phyloP scores from a whole-genome alignment of 1,140 invertebrate genomes.

The Aleiodes sp. region DNA sequence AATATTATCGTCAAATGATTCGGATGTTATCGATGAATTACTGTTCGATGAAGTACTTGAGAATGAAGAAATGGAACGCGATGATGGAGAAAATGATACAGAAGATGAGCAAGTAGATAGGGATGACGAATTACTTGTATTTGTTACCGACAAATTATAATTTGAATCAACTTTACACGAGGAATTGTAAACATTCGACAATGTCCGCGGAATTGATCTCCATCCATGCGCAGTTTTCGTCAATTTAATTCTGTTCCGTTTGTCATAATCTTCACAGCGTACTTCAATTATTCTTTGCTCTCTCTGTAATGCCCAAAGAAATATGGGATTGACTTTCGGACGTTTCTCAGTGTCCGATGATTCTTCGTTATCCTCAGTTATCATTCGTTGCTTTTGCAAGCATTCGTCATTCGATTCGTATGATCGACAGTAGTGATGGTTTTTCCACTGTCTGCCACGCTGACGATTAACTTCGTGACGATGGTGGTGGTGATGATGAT shows the following conservation, averaged over 20 bases:
- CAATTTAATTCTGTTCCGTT: constrained; percentile 80
- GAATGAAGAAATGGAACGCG: neutral
- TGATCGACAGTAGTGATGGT: constrained; percentile 12
- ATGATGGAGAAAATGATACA: constrained; percentile 30
- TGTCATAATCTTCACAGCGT: constrained; percentile 85
- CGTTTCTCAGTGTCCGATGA: constrained; percentile 48
- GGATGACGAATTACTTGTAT: neutral
- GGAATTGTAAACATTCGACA: constrained; percentile 68
- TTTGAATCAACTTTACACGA: constrained; percentile 41
- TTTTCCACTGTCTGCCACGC: constrained; percentile 10
- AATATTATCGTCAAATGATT: neutral
- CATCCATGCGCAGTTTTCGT: constrained; percentile 82
- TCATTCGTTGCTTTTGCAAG: neutral
- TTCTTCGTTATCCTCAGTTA: neutral
- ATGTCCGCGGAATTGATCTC: constrained; percentile 81
- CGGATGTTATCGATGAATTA: neutral
- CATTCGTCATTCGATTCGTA: constrained; percentile 30
- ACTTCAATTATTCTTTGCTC: constrained; percentile 82
- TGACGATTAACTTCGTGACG: constrained; percentile 24
- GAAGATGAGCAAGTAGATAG: constrained; percentile 13
- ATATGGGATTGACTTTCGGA: constrained; percentile 79
- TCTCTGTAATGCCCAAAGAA: constrained; percentile 81
- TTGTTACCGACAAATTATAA: neutral
- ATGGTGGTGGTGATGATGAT: constrained; percentile 42
- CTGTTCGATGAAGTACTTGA: neutral